These are phyloP conservation scores for Datnioides undecimradiatus DNA, from an alignment of 2,113 vertebrate genomes.

Conservation along the genomic window DNA sequence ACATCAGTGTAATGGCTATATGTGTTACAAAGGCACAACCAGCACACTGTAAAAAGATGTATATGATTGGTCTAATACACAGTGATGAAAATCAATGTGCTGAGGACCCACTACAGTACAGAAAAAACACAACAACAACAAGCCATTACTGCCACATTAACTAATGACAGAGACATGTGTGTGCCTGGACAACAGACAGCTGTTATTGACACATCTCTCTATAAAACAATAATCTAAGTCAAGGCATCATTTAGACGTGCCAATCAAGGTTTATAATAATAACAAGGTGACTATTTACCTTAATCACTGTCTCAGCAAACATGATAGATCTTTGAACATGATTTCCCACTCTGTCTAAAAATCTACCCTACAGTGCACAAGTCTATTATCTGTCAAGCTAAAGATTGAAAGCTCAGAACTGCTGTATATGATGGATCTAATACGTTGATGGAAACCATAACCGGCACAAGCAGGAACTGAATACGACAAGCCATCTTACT, in stretches of 20 bases:
- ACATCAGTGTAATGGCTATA: slow-evolving; percentile 13
- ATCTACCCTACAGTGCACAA: too few species aligned
- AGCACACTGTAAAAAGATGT: slow-evolving; percentile 32
- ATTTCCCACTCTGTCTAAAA: slow-evolving; percentile 5
- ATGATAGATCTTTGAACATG: neutral
- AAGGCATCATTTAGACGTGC: slow-evolving; percentile 47
- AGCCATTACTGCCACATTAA: slow-evolving; percentile 30
- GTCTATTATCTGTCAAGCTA: slow-evolving; percentile 34
- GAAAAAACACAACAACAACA: slow-evolving; percentile 29
- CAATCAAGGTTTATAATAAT: slow-evolving; percentile 38
- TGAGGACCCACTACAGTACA: neutral
- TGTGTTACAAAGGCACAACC: slow-evolving; percentile 50
- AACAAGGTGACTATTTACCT: slow-evolving; percentile 3
- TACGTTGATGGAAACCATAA: slow-evolving; percentile 22
- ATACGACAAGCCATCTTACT: neutral
- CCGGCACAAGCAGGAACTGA: neutral
- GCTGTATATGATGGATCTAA: neutral
- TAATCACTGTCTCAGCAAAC: neutral
- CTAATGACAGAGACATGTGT: slow-evolving; percentile 31
- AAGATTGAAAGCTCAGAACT: slow-evolving; percentile 31
- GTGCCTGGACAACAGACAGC: slow-evolving; percentile 46
- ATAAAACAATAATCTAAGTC: slow-evolving; percentile 69
- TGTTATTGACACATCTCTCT: slow-evolving; percentile 58
- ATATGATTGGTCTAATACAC: slow-evolving; percentile 14
- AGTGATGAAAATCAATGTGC: slow-evolving; percentile 51